Conservation (phyloP, 2,888 invertebrate genomes). For the Tiliacea aurago region DNA sequence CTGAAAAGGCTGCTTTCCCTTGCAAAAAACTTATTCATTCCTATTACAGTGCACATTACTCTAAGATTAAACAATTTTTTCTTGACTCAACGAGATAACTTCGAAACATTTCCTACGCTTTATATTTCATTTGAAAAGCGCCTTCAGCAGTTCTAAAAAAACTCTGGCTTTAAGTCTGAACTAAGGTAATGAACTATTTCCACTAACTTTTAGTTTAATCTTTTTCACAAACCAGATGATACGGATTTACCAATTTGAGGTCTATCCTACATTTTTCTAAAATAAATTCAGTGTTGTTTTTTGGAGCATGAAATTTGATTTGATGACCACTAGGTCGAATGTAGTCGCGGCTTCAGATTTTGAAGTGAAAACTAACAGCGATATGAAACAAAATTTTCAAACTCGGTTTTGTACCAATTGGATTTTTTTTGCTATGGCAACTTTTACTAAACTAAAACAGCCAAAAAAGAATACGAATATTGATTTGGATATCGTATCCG, state of each 20-base stretch:
- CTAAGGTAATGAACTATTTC: slow-evolving; percentile 38
- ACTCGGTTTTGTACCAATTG: neutral
- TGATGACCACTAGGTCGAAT: slow-evolving; percentile 5
- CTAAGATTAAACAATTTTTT: slow-evolving; percentile 20
- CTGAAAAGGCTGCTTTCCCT: neutral
- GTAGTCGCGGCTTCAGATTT: neutral
- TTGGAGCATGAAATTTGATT: slow-evolving; percentile 31
- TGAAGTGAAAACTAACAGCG: neutral
- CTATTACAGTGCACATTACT: slow-evolving; percentile 22
- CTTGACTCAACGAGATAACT: slow-evolving; percentile 42
- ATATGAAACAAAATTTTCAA: neutral
- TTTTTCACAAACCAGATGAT: slow-evolving; percentile 3
- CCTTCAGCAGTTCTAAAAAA: slow-evolving; percentile 27
- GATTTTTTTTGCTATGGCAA: neutral
- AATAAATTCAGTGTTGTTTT: neutral
- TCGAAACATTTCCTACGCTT: slow-evolving; percentile 39
- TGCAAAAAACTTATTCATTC: slow-evolving; percentile 21
- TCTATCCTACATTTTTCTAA: neutral
- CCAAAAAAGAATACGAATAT: neutral
- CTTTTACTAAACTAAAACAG: neutral
- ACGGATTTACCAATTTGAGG: neutral
- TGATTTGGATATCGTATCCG: neutral
- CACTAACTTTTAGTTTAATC: slow-evolving; percentile 15
- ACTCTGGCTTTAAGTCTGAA: slow-evolving; percentile 20
- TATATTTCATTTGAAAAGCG: slow-evolving; percentile 43